Base-by-base conservation (phyloP, 2,888 invertebrate species). In the Dascillus cervinus region DNA sequence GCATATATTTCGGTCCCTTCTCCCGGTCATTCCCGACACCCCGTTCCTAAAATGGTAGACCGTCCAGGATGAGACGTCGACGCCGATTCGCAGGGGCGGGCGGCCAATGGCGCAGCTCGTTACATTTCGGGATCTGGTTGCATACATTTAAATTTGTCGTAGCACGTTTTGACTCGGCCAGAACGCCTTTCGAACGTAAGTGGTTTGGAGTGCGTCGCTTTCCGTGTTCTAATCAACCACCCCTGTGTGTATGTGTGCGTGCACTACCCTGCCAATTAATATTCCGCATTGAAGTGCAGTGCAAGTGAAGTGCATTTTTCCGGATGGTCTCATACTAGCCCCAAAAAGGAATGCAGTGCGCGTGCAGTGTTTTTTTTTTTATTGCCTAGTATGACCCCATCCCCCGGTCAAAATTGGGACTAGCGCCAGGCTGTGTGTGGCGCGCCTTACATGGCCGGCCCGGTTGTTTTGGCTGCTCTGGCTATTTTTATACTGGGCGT, bases 151-250 rank as follows among this genome's bases (percentile, higher is more conserved):
- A 81, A 82, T 80, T 74, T 72, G 71, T 72, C 69, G 69, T 65
- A 65, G 64, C 69, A 72, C 70, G 73, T 75, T 73, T 74, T 74
- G 75, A 73, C 75, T 77, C 79, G 80, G 81, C 83, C 89, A 90
- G 89, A 89, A 87, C 88, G 87, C 88, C 89, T 88, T 85, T 85
- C 80, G 82, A 88, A 86, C 87, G 89, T 89, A 87, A 89, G 89
- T 89, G 64, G 35, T 37, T 38, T 35, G 42, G 40, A 40, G 35
- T 35, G 34, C 12, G 26, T 10, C 36, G 27, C 24, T 13, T 35
- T 22, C 22, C 26, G 36, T 35, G 33, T 34, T 29, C 34, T 29
- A 24, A n/a, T n/a, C 41, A 38, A 36, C 14, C 24, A 29, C 12
- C 6, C 29, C 40, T 17, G 17, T 17, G 8, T 17, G 17, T 8